Percentiles rank a stretch among this genome's conserved stretches.
phyloP scores from a whole-genome alignment of 2,888 invertebrate species.

The Drosophila pseudotakahashii region DNA sequence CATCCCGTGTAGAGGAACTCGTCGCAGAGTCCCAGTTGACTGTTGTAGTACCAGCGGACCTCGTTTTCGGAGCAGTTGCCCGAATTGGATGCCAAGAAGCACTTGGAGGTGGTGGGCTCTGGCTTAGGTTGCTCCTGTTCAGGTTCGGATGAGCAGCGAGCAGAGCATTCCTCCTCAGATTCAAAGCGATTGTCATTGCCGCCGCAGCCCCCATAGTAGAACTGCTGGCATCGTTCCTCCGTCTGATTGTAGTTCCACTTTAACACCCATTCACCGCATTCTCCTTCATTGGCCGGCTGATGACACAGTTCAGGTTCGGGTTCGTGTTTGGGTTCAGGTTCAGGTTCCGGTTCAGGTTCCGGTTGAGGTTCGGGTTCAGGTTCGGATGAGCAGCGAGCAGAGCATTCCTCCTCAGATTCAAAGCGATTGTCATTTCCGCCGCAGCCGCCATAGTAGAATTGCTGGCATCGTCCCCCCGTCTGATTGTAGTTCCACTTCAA shows the following conservation, averaged over 20 bases:
- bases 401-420: slow-evolving; percentile 84
- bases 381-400: slow-evolving; percentile 80
- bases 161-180: slow-evolving; percentile 47
- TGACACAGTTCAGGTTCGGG: slow-evolving; percentile 85
- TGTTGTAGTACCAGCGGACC: slow-evolving; percentile 90
- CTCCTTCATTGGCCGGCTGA: slow-evolving; percentile 88
- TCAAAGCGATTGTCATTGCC: slow-evolving; percentile 95
- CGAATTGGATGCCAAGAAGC: slow-evolving; percentile 87
- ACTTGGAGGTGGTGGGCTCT: slow-evolving; percentile 80
- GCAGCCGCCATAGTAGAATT: slow-evolving; percentile 96
- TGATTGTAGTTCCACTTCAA: slow-evolving; percentile 90
- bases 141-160: slow-evolving; percentile 6
- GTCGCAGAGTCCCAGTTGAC: slow-evolving; percentile 89
- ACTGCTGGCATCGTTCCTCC: slow-evolving; percentile 88
- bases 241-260: slow-evolving; percentile 91
- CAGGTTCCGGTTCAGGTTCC: slow-evolving; percentile 9
- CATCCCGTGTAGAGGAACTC: slow-evolving; percentile 93
- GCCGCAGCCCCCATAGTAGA: slow-evolving; percentile 95
- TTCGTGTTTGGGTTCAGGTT: too few species aligned
- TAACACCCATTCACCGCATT: slow-evolving; percentile 90
- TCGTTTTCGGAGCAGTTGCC: slow-evolving; percentile 88
- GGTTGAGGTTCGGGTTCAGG: slow-evolving; percentile 13
- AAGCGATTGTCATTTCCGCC: slow-evolving; percentile 96
- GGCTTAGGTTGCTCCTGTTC: neutral
- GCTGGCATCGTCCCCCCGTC: slow-evolving; percentile 86